phyloP scores from a whole-genome alignment of 2,888 invertebrate genomes.

The Eristalinus aeneus region DNA sequence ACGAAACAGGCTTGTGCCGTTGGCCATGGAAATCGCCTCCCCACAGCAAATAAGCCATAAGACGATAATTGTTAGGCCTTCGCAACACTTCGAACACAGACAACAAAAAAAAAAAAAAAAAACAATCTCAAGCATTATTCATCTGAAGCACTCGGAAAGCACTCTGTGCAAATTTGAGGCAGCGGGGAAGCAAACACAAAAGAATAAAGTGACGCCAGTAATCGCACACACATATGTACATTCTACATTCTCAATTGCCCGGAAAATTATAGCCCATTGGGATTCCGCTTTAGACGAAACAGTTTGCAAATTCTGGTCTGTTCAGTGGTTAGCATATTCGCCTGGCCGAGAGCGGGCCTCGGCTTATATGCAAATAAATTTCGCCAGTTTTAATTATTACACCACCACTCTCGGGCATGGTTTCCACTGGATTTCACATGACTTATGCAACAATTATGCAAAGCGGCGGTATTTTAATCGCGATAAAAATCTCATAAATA shows the following conservation, averaged over 20 bases:
- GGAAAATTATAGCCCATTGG: neutral
- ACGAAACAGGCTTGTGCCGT: no score
- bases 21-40: no score
- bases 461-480: constrained; percentile 43
- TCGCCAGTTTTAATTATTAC: constrained; percentile 37
- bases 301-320: neutral
- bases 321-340: neutral
- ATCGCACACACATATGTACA: neutral
- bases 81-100: no score
- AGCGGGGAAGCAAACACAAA: neutral
- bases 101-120: no score
- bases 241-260: neutral
- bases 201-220: neutral
- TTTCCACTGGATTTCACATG: constrained; percentile 14
- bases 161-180: neutral
- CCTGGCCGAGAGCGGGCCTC: neutral
- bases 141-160: neutral
- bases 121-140: neutral
- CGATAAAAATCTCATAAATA: constrained; percentile 55
- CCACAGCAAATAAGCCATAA: no score
- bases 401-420: constrained; percentile 7
- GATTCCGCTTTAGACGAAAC: neutral
- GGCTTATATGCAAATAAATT: constrained; percentile 27
- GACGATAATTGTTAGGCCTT: no score
- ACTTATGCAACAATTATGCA: constrained; percentile 59